Percentiles rank a stretch among this genome's conserved stretches.
Evolutionary conservation across 2,113 vertebrate genomes (phyloP).

Genomic region (Picathartes gymnocephalus): DNA sequence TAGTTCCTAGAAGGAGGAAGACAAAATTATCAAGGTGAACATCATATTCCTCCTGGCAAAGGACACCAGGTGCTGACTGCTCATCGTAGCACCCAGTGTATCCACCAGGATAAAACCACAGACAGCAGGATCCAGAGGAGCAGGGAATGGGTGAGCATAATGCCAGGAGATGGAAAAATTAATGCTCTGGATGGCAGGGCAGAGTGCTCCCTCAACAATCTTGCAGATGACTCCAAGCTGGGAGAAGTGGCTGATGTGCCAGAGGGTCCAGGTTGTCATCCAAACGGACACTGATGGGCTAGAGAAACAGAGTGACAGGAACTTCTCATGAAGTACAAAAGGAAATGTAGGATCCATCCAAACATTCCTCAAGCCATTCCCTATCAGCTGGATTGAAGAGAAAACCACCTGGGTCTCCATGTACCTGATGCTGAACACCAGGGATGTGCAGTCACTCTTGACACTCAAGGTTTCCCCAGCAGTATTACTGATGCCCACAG

Average conservation of each 20-base stretch:
- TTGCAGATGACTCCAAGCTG: background rate
- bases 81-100: rapidly evolving
- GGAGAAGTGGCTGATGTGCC: background rate
- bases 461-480: background rate
- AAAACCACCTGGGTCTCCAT: background rate
- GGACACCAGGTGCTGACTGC: background rate
- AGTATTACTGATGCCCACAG: background rate
- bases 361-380: background rate
- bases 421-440: background rate
- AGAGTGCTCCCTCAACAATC: background rate
- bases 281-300: background rate
- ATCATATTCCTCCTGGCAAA: background rate
- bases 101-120: background rate
- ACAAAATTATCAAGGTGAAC: background rate
- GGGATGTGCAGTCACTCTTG: background rate
- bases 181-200: background rate
- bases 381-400: background rate
- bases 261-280: background rate
- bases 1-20: background rate
- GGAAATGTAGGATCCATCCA: background rate
- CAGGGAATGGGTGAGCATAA: background rate
- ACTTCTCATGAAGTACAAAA: background rate
- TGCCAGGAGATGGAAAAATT: background rate
- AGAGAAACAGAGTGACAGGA: background rate
- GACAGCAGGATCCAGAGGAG: background rate